Evolutionary conservation across 2,888 invertebrate species (phyloP).

Genomic region (Callyntrura guangdongensis): DNA sequence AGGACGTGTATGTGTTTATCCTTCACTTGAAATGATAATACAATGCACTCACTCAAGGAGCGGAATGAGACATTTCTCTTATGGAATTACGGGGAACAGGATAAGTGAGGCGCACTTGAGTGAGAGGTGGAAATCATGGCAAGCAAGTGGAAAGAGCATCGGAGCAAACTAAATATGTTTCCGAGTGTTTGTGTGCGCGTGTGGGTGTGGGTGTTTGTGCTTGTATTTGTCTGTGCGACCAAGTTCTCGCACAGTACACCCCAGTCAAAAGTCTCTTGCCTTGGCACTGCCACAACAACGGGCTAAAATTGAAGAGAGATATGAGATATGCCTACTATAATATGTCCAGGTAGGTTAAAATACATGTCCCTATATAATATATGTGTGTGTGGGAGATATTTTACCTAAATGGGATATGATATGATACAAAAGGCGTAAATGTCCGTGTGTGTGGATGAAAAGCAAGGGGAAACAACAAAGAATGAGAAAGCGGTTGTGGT

Average conservation of each 20-base stretch:
- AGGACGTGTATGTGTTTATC: background rate
- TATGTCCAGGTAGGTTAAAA: background rate
- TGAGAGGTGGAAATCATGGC: slow-evolving; percentile 77
- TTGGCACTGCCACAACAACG: slow-evolving; percentile 47
- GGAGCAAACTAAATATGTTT: slow-evolving; percentile 82
- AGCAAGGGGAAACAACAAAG: background rate
- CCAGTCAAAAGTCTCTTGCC: slow-evolving; percentile 2
- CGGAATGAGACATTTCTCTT: slow-evolving; percentile 67
- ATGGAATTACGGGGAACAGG: slow-evolving; percentile 68
- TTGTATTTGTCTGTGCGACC: background rate
- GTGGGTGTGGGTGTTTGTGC: background rate
- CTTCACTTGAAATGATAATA: slow-evolving; percentile 41
- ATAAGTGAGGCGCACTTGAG: slow-evolving; percentile 77
- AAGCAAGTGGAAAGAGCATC: slow-evolving; percentile 80
- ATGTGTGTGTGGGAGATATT: background rate
- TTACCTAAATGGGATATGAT: background rate
- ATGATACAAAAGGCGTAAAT: background rate
- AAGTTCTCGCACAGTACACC: slow-evolving; percentile 78
- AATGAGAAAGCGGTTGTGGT: slow-evolving; percentile 56
- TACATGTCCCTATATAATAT: background rate
- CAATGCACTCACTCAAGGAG: slow-evolving; percentile 38
- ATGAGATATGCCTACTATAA: background rate
- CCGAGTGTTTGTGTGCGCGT: slow-evolving; percentile 71
- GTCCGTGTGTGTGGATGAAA: background rate
- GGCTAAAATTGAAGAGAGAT: slow-evolving; percentile 40